Conservation (phyloP, 2,888 invertebrate genomes). For the Leucophenga montana region DNA sequence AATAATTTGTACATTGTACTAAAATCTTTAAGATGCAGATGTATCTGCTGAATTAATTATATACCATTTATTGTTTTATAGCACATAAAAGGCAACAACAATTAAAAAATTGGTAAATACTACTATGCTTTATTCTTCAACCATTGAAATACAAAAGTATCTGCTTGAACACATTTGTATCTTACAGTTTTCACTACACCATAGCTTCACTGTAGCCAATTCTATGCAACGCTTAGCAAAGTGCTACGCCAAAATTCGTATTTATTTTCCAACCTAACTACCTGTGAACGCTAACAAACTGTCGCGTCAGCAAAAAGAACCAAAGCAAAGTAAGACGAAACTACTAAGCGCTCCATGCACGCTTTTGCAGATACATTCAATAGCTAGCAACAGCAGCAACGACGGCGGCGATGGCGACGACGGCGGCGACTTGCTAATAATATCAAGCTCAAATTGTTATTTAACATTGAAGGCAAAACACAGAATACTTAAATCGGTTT, state of each 20-base stretch:
- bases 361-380: not conserved
- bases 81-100: too few species aligned
- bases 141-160: too few species aligned
- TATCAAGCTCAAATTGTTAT: slow-evolving; percentile 58
- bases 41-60: too few species aligned
- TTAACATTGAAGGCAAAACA: slow-evolving; percentile 42
- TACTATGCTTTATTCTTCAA: too few species aligned
- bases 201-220: too few species aligned
- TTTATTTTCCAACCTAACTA: slow-evolving; percentile 9
- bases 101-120: too few species aligned
- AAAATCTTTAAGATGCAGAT: too few species aligned
- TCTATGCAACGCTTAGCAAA: not conserved
- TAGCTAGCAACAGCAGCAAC: not conserved
- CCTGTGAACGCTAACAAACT: not conserved
- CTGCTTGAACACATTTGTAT: too few species aligned
- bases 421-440: slow-evolving; percentile 57
- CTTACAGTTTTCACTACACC: too few species aligned
- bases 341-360: slow-evolving; percentile 39
- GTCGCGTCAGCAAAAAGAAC: not conserved
- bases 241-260: slow-evolving; percentile 6
- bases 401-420: too few species aligned
- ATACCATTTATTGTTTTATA: too few species aligned
- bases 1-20: too few species aligned
- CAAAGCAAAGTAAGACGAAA: not conserved
- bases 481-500: slow-evolving; percentile 20